phyloP scores from a whole-genome alignment of 2,797 vertebrate genomes.

The Macrochelys suwanniensis region DNA sequence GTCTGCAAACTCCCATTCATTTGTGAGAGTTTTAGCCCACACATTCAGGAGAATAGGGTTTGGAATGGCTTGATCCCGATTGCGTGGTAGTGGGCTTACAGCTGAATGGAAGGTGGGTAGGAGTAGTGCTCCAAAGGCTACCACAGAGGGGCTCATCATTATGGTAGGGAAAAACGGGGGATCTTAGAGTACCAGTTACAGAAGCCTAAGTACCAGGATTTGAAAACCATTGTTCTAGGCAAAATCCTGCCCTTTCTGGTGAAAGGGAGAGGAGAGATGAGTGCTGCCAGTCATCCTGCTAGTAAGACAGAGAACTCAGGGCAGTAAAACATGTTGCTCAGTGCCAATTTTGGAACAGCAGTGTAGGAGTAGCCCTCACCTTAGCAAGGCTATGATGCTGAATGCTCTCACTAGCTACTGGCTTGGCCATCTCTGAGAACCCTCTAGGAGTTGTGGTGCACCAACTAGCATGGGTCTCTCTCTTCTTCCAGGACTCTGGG shows the following conservation, averaged over 20 bases:
- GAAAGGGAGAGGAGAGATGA: background rate
- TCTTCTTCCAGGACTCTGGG: background rate
- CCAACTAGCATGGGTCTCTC: background rate
- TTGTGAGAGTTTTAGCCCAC: background rate
- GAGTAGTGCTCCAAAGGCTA: background rate
- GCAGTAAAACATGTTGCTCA: background rate
- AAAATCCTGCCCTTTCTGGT: background rate
- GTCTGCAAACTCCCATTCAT: background rate
- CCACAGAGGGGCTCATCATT: background rate
- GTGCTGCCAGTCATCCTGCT: background rate
- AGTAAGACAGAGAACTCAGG: background rate
- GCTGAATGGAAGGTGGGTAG: background rate
- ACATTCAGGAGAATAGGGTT: background rate
- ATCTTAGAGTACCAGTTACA: background rate
- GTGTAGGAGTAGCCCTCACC: background rate
- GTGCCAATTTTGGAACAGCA: background rate
- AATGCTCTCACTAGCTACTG: fast-evolving
- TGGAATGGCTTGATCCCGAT: background rate
- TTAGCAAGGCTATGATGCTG: fast-evolving
- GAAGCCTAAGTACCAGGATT: background rate
- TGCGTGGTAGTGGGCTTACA: background rate
- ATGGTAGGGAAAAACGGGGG: background rate
- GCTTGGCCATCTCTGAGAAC: background rate
- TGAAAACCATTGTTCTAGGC: background rate
- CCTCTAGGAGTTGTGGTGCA: background rate